Evolutionary conservation across 2,113 vertebrate genomes (phyloP).

Genomic region (Perognathus longimembris): DNA sequence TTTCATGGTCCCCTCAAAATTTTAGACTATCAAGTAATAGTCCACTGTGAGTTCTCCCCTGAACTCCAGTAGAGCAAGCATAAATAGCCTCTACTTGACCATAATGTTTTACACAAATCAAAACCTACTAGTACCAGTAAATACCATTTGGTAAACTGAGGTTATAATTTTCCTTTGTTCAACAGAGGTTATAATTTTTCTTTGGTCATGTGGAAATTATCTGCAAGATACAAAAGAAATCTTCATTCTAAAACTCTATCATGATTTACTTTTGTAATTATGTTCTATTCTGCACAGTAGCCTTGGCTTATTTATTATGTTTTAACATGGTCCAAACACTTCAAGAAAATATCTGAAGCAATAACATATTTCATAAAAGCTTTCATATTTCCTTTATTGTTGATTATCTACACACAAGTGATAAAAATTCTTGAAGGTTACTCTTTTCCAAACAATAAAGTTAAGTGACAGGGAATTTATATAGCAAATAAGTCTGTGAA

Average conservation of each 20-base stretch:
- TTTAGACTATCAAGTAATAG: neutral
- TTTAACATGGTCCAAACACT: neutral
- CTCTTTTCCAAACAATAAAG: neutral
- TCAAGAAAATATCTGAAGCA: slow-evolving; percentile 40
- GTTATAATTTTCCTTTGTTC: neutral
- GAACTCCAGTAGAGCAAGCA: neutral
- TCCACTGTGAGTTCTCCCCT: neutral
- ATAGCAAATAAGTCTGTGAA: neutral
- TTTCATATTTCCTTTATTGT: neutral
- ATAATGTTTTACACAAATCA: slow-evolving; percentile 25
- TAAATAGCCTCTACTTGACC: neutral
- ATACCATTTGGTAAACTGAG: neutral
- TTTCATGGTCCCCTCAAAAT: neutral
- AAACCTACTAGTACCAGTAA: neutral
- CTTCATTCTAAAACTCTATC: slow-evolving; percentile 8
- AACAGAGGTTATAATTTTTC: neutral
- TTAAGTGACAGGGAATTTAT: neutral
- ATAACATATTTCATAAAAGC: slow-evolving; percentile 42
- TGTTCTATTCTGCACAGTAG: neutral
- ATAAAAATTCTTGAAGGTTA: slow-evolving; percentile 40
- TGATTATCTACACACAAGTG: slow-evolving; percentile 1
- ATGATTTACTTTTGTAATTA: slow-evolving; percentile 47
- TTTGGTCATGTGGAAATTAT: neutral
- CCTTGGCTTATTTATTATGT: slow-evolving; percentile 39
- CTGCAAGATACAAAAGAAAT: neutral